Conservation (phyloP, 2,888 invertebrate genomes). For the Polylopha cassiicola region DNA sequence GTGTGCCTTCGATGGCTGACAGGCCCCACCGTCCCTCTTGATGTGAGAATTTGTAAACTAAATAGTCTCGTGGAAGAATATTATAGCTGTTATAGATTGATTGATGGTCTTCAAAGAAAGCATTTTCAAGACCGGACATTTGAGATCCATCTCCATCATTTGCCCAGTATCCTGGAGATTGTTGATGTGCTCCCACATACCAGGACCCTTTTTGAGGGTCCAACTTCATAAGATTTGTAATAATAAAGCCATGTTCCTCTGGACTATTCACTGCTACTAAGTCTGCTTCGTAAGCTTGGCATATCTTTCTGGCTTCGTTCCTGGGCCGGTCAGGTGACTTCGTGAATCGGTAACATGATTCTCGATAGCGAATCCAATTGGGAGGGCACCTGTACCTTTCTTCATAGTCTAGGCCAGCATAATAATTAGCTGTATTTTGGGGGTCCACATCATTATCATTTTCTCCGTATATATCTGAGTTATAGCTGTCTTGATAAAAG, state of each 20-base stretch:
- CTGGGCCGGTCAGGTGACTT: conserved; percentile 89
- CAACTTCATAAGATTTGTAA: conserved; percentile 86
- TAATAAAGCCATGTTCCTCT: conserved; percentile 92
- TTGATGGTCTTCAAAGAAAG: conserved; percentile 82
- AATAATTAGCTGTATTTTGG: conserved; percentile 56
- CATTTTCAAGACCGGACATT: conserved; percentile 86
- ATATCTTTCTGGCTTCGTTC: conserved; percentile 89
- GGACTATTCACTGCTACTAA: conserved; percentile 86
- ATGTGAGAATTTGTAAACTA: conserved; percentile 87
- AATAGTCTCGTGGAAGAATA: conserved; percentile 80
- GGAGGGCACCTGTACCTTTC: conserved; percentile 83
- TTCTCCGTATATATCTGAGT: conserved; percentile 51
- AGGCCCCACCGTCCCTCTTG: conserved; percentile 89
- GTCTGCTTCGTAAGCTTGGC: conserved; percentile 89
- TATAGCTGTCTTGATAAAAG: conserved; percentile 58
- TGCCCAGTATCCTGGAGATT: conserved; percentile 85
- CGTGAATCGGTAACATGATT: conserved; percentile 92
- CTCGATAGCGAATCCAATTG: conserved; percentile 89
- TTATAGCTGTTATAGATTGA: conserved; percentile 64
- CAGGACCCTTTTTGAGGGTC: conserved; percentile 92
- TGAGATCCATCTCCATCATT: conserved; percentile 91
- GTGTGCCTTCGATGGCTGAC: conserved; percentile 86
- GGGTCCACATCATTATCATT: conserved; percentile 61
- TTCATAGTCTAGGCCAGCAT: conserved; percentile 64
- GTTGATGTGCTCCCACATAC: conserved; percentile 89